Conservation (phyloP, 2,888 invertebrate genomes). For the Philopedon plagiatum region DNA sequence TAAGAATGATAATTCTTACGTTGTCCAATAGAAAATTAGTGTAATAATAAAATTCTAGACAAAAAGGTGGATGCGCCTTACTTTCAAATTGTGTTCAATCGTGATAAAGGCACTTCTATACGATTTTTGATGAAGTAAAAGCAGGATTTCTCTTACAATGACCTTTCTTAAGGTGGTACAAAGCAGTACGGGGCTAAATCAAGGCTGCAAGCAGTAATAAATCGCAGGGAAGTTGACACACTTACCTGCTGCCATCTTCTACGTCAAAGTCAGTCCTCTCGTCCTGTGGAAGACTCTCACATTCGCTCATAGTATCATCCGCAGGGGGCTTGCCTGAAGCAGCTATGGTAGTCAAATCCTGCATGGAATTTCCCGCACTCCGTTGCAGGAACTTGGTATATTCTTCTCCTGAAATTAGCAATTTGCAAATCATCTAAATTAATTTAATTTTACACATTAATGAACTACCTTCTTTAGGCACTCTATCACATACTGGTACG, state of each 20-base stretch:
- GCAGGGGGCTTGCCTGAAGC: slow-evolving; percentile 38
- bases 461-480: slow-evolving; percentile 74
- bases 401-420: slow-evolving; percentile 68
- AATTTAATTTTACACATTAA: background rate
- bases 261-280: slow-evolving; percentile 72
- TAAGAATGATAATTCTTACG: too few species aligned
- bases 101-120: too few species aligned
- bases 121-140: too few species aligned
- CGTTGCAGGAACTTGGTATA: slow-evolving; percentile 78
- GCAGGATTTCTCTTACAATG: too few species aligned
- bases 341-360: slow-evolving; percentile 42
- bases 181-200: too few species aligned
- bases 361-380: slow-evolving; percentile 62
- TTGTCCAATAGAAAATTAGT: too few species aligned
- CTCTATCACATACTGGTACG: slow-evolving; percentile 73
- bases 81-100: too few species aligned
- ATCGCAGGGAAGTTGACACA: background rate
- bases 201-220: too few species aligned
- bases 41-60: too few species aligned
- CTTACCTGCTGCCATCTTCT: slow-evolving; percentile 54
- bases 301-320: slow-evolving; percentile 73
- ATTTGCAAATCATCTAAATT: background rate
- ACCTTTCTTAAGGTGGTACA: too few species aligned
- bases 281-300: slow-evolving; percentile 75
- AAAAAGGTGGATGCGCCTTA: too few species aligned